Base-by-base conservation (phyloP, 2,888 invertebrate genomes). In the Rotaria sp. region DNA sequence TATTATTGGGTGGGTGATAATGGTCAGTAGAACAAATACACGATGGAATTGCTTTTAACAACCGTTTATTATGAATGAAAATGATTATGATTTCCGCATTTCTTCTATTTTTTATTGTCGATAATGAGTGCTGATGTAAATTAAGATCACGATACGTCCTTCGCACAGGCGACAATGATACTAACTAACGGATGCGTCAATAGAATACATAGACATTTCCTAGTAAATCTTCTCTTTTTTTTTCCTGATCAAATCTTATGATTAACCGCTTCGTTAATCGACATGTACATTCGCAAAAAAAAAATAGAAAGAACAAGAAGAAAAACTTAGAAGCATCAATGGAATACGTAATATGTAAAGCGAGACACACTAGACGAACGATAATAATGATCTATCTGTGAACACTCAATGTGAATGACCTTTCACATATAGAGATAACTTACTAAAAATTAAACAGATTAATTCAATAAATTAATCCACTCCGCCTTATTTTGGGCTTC, bases 101-200 rank as follows among this genome's bases (percentile, higher is more conserved):
- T 45, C 11, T 11, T 11, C 50, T n/a, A n/a, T n/a, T n/a, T 50
- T 67, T 67, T 67, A 35, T 67, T 35, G 67, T 18, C 30, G 67
- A 67, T 67, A 67, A 67, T 67, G 30, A 67, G 35, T 7, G 67
- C 35, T 67, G 67, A 67, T 30, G 67, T 67, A 35, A 67, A 67
- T 67, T 67, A 30, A 67, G 67, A 67, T 67, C 67, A 67, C 67
- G 67, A 67, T 35, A 67, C 18, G 67, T 67, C 67, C 67, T 67
- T 67, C 67, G 18, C 67, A 67, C 67, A 67, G 35, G 67, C 67
- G 18, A 67, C 35, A 67, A 35, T 67, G 67, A 35, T 30, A 67
- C n/a, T 35, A 67, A 67, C 67, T 30, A 67, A 67, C 67, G 67
- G 67, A 67, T 67, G 35, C 3, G 35, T 35, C 13, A 67, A 67